Percentiles rank a stretch among this genome's conserved stretches.
These are phyloP conservation scores for Ondatra zibethicus DNA, from an alignment of 2,113 vertebrate species.

Conservation along the genomic window DNA sequence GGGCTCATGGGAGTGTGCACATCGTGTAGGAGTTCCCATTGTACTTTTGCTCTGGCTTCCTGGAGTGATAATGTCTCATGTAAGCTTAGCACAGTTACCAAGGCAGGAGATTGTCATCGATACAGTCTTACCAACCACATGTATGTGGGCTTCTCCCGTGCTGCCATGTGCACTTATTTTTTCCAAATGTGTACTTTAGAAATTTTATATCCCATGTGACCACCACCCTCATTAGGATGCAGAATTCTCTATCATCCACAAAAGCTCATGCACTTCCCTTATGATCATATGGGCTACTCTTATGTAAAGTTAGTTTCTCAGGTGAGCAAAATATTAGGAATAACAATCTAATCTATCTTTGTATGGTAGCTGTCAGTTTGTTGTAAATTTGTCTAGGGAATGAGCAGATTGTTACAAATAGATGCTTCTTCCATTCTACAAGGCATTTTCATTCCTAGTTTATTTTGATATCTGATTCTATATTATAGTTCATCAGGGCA, in stretches of 20 bases:
- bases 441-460: background rate
- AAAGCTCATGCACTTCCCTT: background rate
- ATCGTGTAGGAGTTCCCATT: background rate
- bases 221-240: background rate
- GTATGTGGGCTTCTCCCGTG: background rate
- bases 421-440: background rate
- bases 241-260: background rate
- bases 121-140: background rate
- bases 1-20: slow-evolving; percentile 21
- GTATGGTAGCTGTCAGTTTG: background rate
- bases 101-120: background rate
- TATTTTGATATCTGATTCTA: background rate
- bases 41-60: background rate
- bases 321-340: background rate
- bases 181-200: background rate
- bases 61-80: background rate
- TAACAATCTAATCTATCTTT: background rate
- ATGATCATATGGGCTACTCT: background rate
- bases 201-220: background rate
- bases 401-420: background rate
- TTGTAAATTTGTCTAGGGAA: background rate
- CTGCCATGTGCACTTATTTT: background rate
- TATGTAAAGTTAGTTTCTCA: background rate
- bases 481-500: background rate
- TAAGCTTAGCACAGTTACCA: background rate